phyloP scores from a whole-genome alignment of 2,888 invertebrate genomes.

The Philhelius pedissequus region DNA sequence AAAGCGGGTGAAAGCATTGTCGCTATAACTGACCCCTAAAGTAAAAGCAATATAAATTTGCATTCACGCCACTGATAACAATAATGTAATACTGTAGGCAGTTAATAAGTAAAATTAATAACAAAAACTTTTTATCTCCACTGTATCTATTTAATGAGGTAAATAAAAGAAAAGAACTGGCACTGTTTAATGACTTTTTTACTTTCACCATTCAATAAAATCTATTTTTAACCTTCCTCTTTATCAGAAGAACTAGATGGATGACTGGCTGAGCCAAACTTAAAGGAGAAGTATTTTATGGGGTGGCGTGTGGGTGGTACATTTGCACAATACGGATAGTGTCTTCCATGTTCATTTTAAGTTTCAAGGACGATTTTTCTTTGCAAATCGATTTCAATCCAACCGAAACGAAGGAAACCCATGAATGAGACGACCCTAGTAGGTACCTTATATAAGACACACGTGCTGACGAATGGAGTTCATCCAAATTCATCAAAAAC shows the following conservation, averaged over 20 bases:
- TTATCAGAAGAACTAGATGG: neutral
- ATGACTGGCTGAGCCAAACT: neutral
- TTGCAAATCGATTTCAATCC: conserved; percentile 37
- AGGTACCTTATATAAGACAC: neutral
- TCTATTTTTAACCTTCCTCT: neutral
- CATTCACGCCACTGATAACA: too few relatives aligned
- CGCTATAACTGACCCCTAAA: too few relatives aligned
- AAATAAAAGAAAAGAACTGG: neutral
- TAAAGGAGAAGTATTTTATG: neutral
- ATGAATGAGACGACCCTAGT: neutral
- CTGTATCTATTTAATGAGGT: neutral
- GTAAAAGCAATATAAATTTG: too few relatives aligned
- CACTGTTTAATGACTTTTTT: neutral
- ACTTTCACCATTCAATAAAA: neutral
- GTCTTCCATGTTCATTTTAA: neutral
- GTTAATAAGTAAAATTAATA: neutral
- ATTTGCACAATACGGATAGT: neutral
- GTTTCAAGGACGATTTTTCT: conserved; percentile 50
- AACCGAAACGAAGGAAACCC: neutral
- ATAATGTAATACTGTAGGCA: too few relatives aligned
- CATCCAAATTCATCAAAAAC: neutral
- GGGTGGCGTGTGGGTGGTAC: neutral
- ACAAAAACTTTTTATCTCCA: neutral
- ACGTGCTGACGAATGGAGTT: conserved; percentile 7
- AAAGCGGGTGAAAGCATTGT: too few relatives aligned